Base-by-base conservation (phyloP, 2,888 invertebrate species). In the Pimpla rufipes region DNA sequence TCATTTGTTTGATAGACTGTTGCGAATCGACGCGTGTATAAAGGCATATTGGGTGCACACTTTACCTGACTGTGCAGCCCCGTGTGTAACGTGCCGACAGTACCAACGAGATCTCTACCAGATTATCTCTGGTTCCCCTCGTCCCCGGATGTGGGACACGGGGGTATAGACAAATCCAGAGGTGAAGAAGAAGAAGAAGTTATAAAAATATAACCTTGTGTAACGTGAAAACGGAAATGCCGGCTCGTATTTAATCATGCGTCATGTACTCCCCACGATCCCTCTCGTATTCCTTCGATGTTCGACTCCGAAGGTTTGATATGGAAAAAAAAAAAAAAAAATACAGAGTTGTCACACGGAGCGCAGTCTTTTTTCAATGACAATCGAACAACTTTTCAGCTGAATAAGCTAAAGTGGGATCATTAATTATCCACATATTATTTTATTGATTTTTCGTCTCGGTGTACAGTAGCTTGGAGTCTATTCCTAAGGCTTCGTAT, bases 171-270 rank as follows among this genome's bases (percentile, higher is more conserved):
- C 55, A 67, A 77, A 79, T 77, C 70, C 70, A 64, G 74, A 57
- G 67, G 64, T n/a, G n/a, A 35, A 52, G 66, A 55, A 21, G 59
- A 76, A 55, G 74, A 73, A 40, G 57, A 81, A 84, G 81, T 81
- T 85, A 71, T 80, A 74, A 82, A 67, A 79, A 82, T 82, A 85
- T 85, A 82, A 77, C 62, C 79, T 82, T 85, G 84, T 85, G 82
- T 85, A 84, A 80, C 79, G 80, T 74, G 71, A 71, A 73, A 79
- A 73, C 77, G 75, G 79, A 85, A 67, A 84, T 67, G 59, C 47
- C 55, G 64, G 47, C 42, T 73, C 67, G 45, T 83, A 59, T 81
- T 79, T 73, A 83, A 77, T 79, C 16, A 13, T 66, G 29, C 10
- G 57, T 29, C 29, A 50, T 47, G 66, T 37, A 11, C 59, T 55